Evolutionary conservation across 2,888 invertebrate genomes (phyloP), one percentile per base, ranked within the genome.

Genomic region (Melinopterus prodromus): DNA sequence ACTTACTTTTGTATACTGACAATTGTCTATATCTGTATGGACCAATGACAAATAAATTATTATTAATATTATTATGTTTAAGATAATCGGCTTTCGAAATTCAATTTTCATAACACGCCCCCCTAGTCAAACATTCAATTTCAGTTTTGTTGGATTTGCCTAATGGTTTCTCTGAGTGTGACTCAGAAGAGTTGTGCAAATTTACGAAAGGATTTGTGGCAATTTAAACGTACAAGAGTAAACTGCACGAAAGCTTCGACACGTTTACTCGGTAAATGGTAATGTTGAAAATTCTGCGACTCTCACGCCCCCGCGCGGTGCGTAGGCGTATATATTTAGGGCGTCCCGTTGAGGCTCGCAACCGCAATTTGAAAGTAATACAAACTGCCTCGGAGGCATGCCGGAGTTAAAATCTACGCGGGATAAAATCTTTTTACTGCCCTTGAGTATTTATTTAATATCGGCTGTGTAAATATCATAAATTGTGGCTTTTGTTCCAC

Each of bases 281-380:
- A 53, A 53, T 53, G 53, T 53, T 6, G 53, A 53, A 53, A 53
- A 53, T 53, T 53, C 12, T 53, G 53, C 53, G 53, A 53, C 12
- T 53, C 38, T 53, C 53, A 53, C 53, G 12, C 53, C 53, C 53
- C 53, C 53, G 12, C 12, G 9, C 7, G 53, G 53, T 12, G 7
- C 53, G 53, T 53, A 53, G 53, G 53, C 53, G 53, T 53, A 53
- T 53, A 53, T 53, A 53, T 53, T 53, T 53, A 53, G 53, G 53
- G 9, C 53, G 5, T 53, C 12, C 53, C 53, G 12, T 53, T 53
- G 2, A 4, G 12, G 3, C 53, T 53, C 53, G 7, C 53, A 7
- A 53, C 53, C 53, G 53, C 53, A 53, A 53, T 53, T 53, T 53
- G 9, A 53, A 53, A 53, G 53, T 53, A 53, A 53, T 53, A 53